Conservation (phyloP, 2,797 vertebrate species). For the Strix occidentalis region DNA sequence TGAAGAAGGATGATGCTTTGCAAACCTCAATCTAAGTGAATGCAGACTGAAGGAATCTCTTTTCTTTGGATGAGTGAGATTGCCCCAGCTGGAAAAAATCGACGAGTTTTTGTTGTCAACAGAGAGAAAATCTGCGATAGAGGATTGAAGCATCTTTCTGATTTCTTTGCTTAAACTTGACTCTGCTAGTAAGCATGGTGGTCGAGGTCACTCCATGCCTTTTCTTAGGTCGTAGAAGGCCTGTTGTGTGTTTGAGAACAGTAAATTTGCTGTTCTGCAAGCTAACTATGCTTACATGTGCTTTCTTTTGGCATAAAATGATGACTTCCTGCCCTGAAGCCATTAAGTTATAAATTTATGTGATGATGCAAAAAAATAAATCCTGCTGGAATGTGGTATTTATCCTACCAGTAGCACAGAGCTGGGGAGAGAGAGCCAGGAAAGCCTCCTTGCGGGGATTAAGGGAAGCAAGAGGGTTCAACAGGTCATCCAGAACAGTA, state of each 20-base stretch:
- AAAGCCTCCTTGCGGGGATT: not conserved
- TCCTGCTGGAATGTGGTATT: not conserved
- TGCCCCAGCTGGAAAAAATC: not conserved
- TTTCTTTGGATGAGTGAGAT: not conserved
- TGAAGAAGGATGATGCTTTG: not conserved
- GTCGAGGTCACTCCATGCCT: not conserved
- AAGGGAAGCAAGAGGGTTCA: not conserved
- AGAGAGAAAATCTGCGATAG: not conserved
- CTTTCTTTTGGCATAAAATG: not conserved
- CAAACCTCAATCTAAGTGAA: not conserved
- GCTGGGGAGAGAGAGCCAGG: not conserved
- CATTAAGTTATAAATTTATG: not conserved
- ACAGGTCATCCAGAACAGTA: not conserved
- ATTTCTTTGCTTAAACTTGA: not conserved
- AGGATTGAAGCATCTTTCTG: not conserved
- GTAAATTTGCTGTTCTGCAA: not conserved
- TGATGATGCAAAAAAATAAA: accelerated
- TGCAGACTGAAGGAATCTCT: not conserved
- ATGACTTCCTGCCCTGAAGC: not conserved
- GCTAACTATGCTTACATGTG: not conserved
- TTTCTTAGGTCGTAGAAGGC: not conserved
- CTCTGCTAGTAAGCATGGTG: not conserved
- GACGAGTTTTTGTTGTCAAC: not conserved
- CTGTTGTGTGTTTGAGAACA: not conserved
- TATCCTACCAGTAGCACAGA: not conserved